Percentiles rank a stretch among this genome's conserved stretches.
phyloP scores from a whole-genome alignment of 2,888 invertebrate genomes.

The Tridacna crocea region DNA sequence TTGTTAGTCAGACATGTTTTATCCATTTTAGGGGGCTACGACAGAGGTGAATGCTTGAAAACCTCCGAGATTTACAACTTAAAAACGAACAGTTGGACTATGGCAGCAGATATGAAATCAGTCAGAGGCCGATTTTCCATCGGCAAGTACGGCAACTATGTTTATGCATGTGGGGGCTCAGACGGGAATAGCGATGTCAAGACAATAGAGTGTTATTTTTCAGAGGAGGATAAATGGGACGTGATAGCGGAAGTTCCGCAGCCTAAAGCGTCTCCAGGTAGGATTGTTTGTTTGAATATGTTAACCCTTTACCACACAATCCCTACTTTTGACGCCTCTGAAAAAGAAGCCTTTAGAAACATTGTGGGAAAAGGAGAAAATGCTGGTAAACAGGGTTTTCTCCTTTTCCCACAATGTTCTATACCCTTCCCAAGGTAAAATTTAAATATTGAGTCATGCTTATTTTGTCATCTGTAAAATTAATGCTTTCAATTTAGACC shows the following conservation, averaged over 20 bases:
- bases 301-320: neutral
- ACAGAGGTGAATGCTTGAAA: slow-evolving; percentile 92
- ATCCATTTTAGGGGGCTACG: slow-evolving; percentile 88
- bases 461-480: too few species aligned
- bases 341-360: too few species aligned
- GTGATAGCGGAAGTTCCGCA: slow-evolving; percentile 86
- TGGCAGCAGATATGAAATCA: slow-evolving; percentile 89
- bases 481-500: too few species aligned
- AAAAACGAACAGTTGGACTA: slow-evolving; percentile 89
- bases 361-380: too few species aligned
- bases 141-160: slow-evolving; percentile 88
- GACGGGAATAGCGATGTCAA: slow-evolving; percentile 93
- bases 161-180: slow-evolving; percentile 91
- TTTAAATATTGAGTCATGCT: too few species aligned
- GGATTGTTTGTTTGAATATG: neutral
- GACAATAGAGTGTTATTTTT: slow-evolving; percentile 88
- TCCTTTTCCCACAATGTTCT: too few species aligned
- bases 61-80: slow-evolving; percentile 91
- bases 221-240: slow-evolving; percentile 85
- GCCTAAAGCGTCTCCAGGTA: slow-evolving; percentile 59
- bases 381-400: too few species aligned
- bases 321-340: too few species aligned
- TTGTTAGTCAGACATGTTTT: too few species aligned
- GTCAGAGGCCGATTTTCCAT: slow-evolving; percentile 91
- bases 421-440: too few species aligned